These are phyloP conservation scores for Atlantisia rogersi DNA, from an alignment of 2,113 vertebrate species.

Conservation along the genomic window DNA sequence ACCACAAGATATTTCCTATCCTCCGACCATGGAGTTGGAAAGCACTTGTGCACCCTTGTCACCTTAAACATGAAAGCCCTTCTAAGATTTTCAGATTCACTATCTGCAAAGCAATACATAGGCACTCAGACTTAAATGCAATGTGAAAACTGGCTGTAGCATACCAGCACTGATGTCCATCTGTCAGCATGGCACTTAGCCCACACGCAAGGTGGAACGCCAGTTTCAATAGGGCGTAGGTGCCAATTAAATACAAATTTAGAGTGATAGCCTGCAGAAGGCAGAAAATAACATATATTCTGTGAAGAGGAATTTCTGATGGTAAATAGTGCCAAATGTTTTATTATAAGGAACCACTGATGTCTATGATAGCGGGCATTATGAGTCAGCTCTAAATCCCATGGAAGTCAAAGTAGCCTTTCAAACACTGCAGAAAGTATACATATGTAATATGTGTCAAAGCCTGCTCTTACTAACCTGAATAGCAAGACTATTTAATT, in stretches of 20 bases:
- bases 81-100: not conserved
- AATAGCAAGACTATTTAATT: slow-evolving; percentile 26
- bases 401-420: slow-evolving; percentile 25
- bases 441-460: not conserved
- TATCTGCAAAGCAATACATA: not conserved
- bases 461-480: not conserved
- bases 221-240: slow-evolving; percentile 16
- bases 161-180: slow-evolving; percentile 74
- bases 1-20: fast-evolving
- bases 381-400: not conserved
- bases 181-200: slow-evolving; percentile 69
- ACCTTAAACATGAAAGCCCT: not conserved
- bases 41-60: not conserved
- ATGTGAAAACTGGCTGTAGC: slow-evolving; percentile 10
- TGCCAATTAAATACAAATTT: slow-evolving; percentile 68
- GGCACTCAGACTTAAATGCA: not conserved
- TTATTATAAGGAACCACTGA: slow-evolving; percentile 55
- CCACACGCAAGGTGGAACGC: slow-evolving; percentile 30
- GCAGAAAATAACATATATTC: slow-evolving; percentile 55
- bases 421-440: not conserved
- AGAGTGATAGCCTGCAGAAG: slow-evolving; percentile 70
- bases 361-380: slow-evolving; percentile 52
- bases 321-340: slow-evolving; percentile 62
- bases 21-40: not conserved
- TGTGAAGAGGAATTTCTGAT: slow-evolving; percentile 45